These are phyloP conservation scores for Linnaemya tessellans DNA, from an alignment of 2,888 invertebrate species.

Conservation along the genomic window DNA sequence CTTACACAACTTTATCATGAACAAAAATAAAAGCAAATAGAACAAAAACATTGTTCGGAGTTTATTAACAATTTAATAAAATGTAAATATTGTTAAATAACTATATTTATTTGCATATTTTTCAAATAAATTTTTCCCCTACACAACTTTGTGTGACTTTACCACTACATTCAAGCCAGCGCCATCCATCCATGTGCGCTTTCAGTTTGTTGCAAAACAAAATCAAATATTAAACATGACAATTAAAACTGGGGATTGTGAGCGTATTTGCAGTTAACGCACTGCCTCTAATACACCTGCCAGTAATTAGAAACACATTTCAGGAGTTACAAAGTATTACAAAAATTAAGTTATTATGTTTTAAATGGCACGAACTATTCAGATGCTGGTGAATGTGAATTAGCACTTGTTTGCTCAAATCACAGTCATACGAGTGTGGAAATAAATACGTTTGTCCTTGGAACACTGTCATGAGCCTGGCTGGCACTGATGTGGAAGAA, in stretches of 20 bases:
- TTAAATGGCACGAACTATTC: not conserved
- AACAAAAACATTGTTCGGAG: slow-evolving; percentile 14
- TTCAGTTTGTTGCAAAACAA: not conserved
- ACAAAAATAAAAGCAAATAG: slow-evolving; percentile 5
- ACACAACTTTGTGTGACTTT: not conserved
- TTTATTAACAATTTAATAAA: slow-evolving; percentile 57
- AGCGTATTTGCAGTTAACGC: not conserved
- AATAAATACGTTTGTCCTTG: no score
- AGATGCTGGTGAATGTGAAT: not conserved
- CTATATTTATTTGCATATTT: slow-evolving; percentile 48
- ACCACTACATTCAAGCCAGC: not conserved
- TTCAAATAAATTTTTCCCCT: not conserved
- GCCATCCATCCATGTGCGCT: not conserved
- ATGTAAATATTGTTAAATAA: slow-evolving; percentile 40
- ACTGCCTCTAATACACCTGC: not conserved
- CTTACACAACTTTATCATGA: slow-evolving; percentile 35
- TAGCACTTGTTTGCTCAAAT: not conserved
- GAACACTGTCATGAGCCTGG: no score
- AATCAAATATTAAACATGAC: not conserved
- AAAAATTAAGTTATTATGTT: not conserved
- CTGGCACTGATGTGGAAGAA: no score
- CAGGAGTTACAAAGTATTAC: not conserved
- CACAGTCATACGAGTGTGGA: no score
- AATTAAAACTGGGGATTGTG: slow-evolving; percentile 17
- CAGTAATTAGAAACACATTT: not conserved